Percentiles rank a stretch among this genome's conserved stretches.
These are phyloP conservation scores for Spea hammondii DNA, from an alignment of 2,797 vertebrate species.

Conservation along the genomic window DNA sequence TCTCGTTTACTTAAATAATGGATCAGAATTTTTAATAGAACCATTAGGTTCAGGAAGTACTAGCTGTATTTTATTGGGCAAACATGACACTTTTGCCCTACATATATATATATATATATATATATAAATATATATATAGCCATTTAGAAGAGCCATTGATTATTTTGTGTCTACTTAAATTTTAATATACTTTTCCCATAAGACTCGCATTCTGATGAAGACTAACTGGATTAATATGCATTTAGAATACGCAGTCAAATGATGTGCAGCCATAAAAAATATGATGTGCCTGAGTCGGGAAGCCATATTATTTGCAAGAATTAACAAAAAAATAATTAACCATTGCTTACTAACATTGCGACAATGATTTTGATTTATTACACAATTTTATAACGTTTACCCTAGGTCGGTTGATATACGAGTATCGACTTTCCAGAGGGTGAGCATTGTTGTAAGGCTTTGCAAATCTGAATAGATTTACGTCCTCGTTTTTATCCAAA, in stretches of 20 bases:
- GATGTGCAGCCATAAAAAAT: slow-evolving; percentile 10
- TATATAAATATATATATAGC: not conserved
- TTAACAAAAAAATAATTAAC: slow-evolving; percentile 10
- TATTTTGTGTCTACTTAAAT: slow-evolving; percentile 32
- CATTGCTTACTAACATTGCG: not conserved
- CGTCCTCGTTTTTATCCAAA: too few relatives aligned
- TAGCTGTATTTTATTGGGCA: slow-evolving; percentile 15
- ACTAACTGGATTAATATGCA: slow-evolving; percentile 20
- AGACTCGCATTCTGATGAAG: slow-evolving; percentile 1
- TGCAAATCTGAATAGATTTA: too few relatives aligned
- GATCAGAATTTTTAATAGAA: slow-evolving; percentile 30
- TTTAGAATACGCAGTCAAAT: slow-evolving; percentile 7
- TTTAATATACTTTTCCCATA: slow-evolving; percentile 32
- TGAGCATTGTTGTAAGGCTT: not conserved
- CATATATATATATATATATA: not conserved
- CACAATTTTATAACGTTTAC: not conserved
- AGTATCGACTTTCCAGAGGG: slow-evolving; percentile 2
- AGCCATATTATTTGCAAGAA: slow-evolving; percentile 6
- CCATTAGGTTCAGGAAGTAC: slow-evolving; percentile 39
- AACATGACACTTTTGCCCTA: slow-evolving; percentile 3
- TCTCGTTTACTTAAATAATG: slow-evolving; percentile 32
- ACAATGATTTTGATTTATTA: not conserved
- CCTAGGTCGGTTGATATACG: slow-evolving; percentile 4
- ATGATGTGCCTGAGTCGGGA: not conserved
- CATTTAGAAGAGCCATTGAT: slow-evolving; percentile 26